A percentile compares a stretch with the other conserved stretches of the same genome.
phyloP scores from a whole-genome alignment of 2,797 vertebrate genomes.

The Petrocephalus schoutedeni region DNA sequence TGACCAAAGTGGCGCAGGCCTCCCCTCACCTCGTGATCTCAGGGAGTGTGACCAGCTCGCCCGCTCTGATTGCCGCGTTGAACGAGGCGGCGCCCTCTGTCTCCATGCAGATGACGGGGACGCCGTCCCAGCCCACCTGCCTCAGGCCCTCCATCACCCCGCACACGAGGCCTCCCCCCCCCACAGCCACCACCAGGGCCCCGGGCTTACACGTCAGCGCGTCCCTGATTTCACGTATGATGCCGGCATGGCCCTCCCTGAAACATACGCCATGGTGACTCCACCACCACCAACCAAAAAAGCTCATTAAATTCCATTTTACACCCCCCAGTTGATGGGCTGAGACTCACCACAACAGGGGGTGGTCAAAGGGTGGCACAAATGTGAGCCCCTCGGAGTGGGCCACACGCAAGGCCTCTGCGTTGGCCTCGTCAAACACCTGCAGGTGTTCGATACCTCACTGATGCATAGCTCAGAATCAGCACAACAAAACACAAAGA shows the following conservation, averaged over 20 bases:
- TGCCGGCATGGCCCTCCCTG: conserved; percentile 66
- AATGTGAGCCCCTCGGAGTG: conserved; percentile 56
- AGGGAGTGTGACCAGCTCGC: conserved; percentile 60
- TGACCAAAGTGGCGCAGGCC: not conserved
- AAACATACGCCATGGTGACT: not conserved
- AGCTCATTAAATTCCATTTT: not conserved
- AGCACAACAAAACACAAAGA: not conserved
- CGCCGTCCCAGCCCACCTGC: conserved; percentile 61
- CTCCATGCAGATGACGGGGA: conserved; percentile 69
- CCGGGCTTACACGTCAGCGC: conserved; percentile 57
- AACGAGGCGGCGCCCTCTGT: conserved; percentile 65
- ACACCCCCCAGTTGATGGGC: too few relatives aligned
- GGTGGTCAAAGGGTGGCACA: conserved; percentile 67
- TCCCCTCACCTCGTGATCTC: conserved; percentile 67
- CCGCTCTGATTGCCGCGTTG: conserved; percentile 60
- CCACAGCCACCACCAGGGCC: conserved; percentile 65
- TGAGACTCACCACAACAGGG: conserved; percentile 61
- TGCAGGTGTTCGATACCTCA: conserved; percentile 30
- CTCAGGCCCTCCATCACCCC: conserved; percentile 64
- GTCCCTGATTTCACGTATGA: conserved; percentile 59
- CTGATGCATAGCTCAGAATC: not conserved
- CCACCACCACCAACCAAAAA: not conserved
- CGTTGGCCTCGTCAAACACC: conserved; percentile 73
- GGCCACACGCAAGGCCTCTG: conserved; percentile 57
- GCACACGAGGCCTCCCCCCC: conserved; percentile 71